A percentile compares a stretch with the other conserved stretches of the same genome.
These are phyloP conservation scores for Leptopilina boulardi DNA, from an alignment of 1,140 invertebrate genomes.

Conservation along the genomic window DNA sequence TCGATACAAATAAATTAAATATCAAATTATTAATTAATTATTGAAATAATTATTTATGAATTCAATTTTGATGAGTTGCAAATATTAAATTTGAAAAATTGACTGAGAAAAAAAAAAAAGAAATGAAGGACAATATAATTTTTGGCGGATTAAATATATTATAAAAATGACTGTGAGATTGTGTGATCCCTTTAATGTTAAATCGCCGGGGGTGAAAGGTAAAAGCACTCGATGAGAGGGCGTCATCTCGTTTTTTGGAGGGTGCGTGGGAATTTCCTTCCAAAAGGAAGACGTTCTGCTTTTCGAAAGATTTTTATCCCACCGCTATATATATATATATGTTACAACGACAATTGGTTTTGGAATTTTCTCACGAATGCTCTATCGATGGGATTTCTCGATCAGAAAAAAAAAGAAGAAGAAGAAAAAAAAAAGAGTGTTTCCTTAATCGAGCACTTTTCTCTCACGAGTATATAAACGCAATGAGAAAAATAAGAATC, in stretches of 20 bases:
- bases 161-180: not conserved
- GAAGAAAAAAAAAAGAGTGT: not conserved
- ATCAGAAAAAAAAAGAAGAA: not conserved
- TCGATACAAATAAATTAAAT: too few species aligned
- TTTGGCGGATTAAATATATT: conserved; percentile 16
- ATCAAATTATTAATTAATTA: too few species aligned
- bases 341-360: conserved; percentile 7
- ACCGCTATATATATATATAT: not conserved
- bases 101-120: not conserved
- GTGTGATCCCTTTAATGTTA: not conserved
- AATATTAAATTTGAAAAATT: too few species aligned
- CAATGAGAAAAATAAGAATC: too few species aligned
- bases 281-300: conserved; percentile 24
- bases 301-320: conserved; percentile 25
- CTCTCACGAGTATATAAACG: conserved; percentile 19
- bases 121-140: not conserved
- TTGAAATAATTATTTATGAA: too few species aligned
- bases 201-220: conserved; percentile 22
- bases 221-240: not conserved
- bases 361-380: conserved; percentile 26
- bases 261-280: conserved; percentile 33
- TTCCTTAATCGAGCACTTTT: conserved; percentile 28
- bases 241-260: not conserved
- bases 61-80: too few species aligned
- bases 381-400: not conserved